Conservation (phyloP, 2,888 invertebrate genomes). For the Brachypalpus laphriformis region DNA sequence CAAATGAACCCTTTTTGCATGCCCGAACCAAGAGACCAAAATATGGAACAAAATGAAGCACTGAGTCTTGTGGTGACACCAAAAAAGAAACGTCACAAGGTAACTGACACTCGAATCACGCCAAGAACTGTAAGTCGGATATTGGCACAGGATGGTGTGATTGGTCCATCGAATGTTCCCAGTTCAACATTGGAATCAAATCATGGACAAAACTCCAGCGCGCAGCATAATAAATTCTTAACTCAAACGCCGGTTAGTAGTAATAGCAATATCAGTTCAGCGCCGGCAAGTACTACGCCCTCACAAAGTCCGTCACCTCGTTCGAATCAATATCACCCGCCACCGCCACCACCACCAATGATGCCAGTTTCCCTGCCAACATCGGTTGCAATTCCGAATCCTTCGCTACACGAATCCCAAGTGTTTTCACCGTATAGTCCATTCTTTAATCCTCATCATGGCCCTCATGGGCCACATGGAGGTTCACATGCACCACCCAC, state of each 20-base stretch:
- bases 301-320: slow-evolving; percentile 88
- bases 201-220: slow-evolving; percentile 84
- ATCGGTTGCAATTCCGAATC: slow-evolving; percentile 98
- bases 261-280: slow-evolving; percentile 66
- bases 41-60: slow-evolving; percentile 95
- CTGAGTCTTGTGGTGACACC: slow-evolving; percentile 96
- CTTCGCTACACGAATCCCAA: slow-evolving; percentile 96
- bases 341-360: slow-evolving; percentile 91
- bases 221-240: slow-evolving; percentile 68
- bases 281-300: slow-evolving; percentile 83
- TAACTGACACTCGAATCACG: slow-evolving; percentile 96
- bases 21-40: slow-evolving; percentile 85
- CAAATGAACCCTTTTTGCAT: slow-evolving; percentile 84
- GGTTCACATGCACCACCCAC: slow-evolving; percentile 83
- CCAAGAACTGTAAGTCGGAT: slow-evolving; percentile 95
- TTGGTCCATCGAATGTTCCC: slow-evolving; percentile 84
- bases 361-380: slow-evolving; percentile 95
- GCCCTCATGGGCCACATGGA: slow-evolving; percentile 83
- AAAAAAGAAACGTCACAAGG: slow-evolving; percentile 98
- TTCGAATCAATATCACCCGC: slow-evolving; percentile 83
- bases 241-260: slow-evolving; percentile 31
- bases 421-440: slow-evolving; percentile 96
- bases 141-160: slow-evolving; percentile 91
- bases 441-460: slow-evolving; percentile 88
- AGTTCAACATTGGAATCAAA: slow-evolving; percentile 82